Conservation (phyloP, 2,113 vertebrate genomes). For the Albula glossodonta region DNA sequence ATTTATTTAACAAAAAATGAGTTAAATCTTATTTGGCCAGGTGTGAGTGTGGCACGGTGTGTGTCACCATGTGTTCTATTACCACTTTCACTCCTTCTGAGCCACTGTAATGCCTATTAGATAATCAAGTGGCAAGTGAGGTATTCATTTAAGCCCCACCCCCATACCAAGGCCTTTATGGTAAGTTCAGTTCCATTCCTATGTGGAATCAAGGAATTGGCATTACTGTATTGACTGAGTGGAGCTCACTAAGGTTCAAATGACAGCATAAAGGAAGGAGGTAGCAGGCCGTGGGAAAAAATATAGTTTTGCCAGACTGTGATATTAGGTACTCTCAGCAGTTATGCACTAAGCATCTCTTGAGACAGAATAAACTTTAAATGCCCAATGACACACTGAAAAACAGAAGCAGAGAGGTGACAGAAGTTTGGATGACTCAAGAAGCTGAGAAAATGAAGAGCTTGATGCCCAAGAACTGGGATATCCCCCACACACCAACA, state of each 20-base stretch:
- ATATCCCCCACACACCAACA: not conserved
- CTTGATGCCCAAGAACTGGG: not conserved
- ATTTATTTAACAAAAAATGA: no score
- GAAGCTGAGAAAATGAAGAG: not conserved
- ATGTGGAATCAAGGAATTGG: not conserved
- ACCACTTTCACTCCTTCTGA: not conserved
- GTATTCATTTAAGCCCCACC: not conserved
- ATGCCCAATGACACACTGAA: constrained; percentile 1
- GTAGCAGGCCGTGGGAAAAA: not conserved
- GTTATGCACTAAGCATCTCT: constrained; percentile 6
- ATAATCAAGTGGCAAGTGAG: not conserved
- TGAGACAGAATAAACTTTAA: constrained; percentile 17
- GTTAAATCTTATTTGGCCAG: no score
- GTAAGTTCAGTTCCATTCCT: not conserved
- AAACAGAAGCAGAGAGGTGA: constrained; percentile 3
- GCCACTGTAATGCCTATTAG: not conserved
- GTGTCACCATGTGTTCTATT: not conserved
- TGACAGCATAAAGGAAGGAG: not conserved
- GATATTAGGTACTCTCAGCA: not conserved
- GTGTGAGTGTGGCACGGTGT: not conserved
- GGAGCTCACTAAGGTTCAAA: not conserved
- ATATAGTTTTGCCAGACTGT: no score
- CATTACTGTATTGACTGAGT: not conserved
- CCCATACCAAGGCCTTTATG: not conserved
- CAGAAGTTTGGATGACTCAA: not conserved